Conservation (phyloP, 2,888 invertebrate species). For the Julus scandinavius region DNA sequence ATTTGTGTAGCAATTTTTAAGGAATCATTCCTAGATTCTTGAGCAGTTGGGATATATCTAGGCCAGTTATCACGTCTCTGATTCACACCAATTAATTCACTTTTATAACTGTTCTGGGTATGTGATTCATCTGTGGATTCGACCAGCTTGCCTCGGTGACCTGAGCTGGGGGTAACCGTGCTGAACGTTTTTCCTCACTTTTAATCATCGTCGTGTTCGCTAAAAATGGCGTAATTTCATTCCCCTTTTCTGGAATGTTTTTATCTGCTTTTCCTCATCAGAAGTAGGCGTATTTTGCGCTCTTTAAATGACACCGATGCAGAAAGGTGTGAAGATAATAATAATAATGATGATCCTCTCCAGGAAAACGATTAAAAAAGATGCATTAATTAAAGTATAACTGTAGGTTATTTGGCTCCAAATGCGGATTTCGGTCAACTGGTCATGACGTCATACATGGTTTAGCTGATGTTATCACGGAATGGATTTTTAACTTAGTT, state of each 20-base stretch:
- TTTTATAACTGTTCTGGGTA: not conserved
- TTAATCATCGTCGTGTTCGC: not conserved
- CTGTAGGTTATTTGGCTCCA: not conserved
- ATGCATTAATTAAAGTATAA: not conserved
- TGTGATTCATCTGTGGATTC: too few relatives aligned
- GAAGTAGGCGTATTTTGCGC: not conserved
- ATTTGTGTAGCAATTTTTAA: too few relatives aligned
- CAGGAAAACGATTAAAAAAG: not conserved
- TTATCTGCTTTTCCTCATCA: not conserved
- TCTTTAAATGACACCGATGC: not conserved
- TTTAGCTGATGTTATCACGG: not conserved
- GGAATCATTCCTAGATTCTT: too few relatives aligned
- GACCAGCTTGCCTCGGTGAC: not conserved
- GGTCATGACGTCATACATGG: not conserved
- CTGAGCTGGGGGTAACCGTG: not conserved
- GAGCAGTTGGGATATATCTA: too few relatives aligned
- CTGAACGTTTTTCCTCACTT: constrained; percentile 17
- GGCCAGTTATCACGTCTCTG: too few relatives aligned
- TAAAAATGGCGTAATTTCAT: not conserved
- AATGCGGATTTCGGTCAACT: not conserved
- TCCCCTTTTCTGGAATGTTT: not conserved
- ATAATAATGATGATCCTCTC: not conserved
- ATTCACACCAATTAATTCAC: too few relatives aligned
- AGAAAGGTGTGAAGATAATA: not conserved
- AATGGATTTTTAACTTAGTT: too few relatives aligned